Percentiles rank a stretch among this genome's conserved stretches.
phyloP scores from a whole-genome alignment of 2,888 invertebrate species.

The Azorinus chamasolen region DNA sequence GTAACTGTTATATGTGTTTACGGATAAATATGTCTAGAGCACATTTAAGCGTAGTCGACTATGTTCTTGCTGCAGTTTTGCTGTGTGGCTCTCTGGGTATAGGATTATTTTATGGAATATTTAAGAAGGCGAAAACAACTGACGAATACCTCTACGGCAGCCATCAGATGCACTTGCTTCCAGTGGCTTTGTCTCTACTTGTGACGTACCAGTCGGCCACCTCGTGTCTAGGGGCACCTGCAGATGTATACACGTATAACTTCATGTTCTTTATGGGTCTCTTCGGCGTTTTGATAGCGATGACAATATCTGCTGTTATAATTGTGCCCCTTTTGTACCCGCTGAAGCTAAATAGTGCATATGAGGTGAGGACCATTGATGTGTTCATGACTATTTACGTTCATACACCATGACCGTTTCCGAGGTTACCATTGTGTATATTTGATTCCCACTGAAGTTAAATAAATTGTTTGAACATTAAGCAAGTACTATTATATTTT shows the following conservation, averaged over 20 bases:
- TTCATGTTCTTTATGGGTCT: constrained; percentile 42
- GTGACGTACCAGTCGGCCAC: constrained; percentile 73
- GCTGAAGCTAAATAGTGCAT: no score
- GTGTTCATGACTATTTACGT: background rate
- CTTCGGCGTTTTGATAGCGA: constrained; percentile 40
- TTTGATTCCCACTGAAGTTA: no score
- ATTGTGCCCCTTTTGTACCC: constrained; percentile 67
- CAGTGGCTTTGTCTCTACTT: constrained; percentile 70
- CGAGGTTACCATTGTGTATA: no score
- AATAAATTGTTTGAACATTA: no score
- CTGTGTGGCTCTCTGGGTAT: constrained; percentile 40
- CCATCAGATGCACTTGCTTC: constrained; percentile 58
- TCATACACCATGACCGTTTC: no score
- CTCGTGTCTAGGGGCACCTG: constrained; percentile 65
- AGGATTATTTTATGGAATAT: constrained; percentile 51
- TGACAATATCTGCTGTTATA: constrained; percentile 43
- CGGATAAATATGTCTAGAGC: no score
- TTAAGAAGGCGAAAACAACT: constrained; percentile 34
- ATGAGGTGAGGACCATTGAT: no score
- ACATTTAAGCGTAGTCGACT: constrained; percentile 38
- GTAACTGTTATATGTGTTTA: no score
- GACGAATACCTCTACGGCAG: constrained; percentile 66
- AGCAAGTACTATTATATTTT: no score
- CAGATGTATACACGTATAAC: constrained; percentile 65
- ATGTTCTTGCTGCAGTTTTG: constrained; percentile 36